A percentile compares a stretch with the other conserved stretches of the same genome.
phyloP scores from a whole-genome alignment of 2,888 invertebrate species.

The Hirtodrosophila alboralis region DNA sequence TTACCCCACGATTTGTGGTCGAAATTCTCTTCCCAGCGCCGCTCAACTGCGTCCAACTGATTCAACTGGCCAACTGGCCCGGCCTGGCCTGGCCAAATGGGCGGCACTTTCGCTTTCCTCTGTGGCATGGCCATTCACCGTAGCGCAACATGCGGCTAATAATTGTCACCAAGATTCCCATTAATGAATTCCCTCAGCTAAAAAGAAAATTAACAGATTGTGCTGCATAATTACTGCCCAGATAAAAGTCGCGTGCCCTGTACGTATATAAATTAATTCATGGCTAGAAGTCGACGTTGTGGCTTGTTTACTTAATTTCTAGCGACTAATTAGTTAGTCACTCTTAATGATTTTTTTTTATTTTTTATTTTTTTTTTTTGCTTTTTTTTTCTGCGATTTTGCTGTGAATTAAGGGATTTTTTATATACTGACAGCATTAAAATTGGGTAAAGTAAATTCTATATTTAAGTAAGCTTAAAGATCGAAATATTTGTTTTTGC shows the following conservation, averaged over 20 bases:
- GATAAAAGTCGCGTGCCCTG: slow-evolving; percentile 64
- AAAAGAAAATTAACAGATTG: slow-evolving; percentile 56
- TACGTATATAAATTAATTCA: slow-evolving; percentile 47
- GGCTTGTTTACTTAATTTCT: slow-evolving; percentile 33
- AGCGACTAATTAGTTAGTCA: slow-evolving; percentile 37
- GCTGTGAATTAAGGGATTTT: no score
- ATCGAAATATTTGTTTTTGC: no score
- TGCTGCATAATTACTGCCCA: slow-evolving; percentile 57
- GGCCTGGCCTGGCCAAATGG: no score
- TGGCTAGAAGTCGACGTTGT: slow-evolving; percentile 27
- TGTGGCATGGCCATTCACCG: slow-evolving; percentile 38
- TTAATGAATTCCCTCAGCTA: slow-evolving; percentile 43
- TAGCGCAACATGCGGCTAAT: slow-evolving; percentile 61
- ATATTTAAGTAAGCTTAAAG: no score
- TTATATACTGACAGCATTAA: no score
- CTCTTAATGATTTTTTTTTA: slow-evolving; percentile 53
- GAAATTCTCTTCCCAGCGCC: slow-evolving; percentile 79
- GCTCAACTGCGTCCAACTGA: slow-evolving; percentile 68
- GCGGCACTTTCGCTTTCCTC: slow-evolving; percentile 78
- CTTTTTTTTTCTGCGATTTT: no score
- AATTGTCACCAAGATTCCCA: slow-evolving; percentile 59
- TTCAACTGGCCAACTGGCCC: no score
- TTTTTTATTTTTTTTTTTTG: no score
- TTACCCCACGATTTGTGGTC: slow-evolving; percentile 79
- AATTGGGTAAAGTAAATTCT: no score